Evolutionary conservation across 2,888 invertebrate genomes (phyloP), one percentile per base, ranked within the genome.

Genomic region (Bombylius discolor): DNA sequence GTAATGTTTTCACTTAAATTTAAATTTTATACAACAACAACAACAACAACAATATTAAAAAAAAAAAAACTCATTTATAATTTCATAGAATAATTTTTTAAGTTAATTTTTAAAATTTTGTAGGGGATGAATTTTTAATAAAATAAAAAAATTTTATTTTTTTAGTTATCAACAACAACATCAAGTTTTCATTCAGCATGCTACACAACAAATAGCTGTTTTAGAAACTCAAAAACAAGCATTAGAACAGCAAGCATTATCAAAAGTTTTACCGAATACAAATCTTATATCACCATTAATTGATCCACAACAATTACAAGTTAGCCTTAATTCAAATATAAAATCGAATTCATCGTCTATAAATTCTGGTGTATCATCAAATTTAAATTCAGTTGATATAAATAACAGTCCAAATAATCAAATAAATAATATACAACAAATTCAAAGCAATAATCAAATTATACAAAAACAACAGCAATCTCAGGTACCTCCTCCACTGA

Each of bases 131-230:
- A 23, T 23, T 14, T 14, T 52, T n/a, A n/a, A n/a, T n/a, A 5
- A 32, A 31, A 11, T 23, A 6, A 14, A 7, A 46, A 23, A 31
- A 49, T 47, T 33, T 36, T 36, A 5, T 58, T 55, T 51, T 48
- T 72, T 55, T 68, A 85, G 84, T 65, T 91, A 94, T 67, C 88
- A 93, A 76, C 83, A 88, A 47, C 98, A 99, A 70, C 98, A 99
- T 76, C 89, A 94, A 72, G 90, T 95, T 12, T 98, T 95, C 71
- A 89, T 93, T 12, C 82, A 85, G 57, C 98, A 98, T 75, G 88
- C 95, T 7, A 79, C 88, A 74, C 86, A 89, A 68, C 92, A 92
- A 73, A 89, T 94, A 65, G 85, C 89, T 66, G 88, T 85, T 64
- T 76, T 88, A 52, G 89, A 91, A 68, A 84, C 87, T 70, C 89